These are phyloP conservation scores for Diorhabda carinulata DNA, from an alignment of 1,140 invertebrate genomes.

Conservation along the genomic window DNA sequence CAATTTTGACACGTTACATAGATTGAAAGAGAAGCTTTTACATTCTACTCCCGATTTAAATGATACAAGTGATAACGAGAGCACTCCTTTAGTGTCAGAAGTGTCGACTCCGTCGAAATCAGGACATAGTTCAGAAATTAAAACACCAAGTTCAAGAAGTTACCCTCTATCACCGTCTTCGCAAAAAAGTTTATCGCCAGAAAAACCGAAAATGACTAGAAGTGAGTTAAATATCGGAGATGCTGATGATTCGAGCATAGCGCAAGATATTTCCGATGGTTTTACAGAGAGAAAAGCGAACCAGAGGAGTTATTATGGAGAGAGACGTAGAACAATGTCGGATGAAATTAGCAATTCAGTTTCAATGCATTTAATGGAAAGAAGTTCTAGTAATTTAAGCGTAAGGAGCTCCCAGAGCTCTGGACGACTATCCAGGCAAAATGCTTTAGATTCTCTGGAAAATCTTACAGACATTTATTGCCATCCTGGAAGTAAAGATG, in stretches of 20 bases:
- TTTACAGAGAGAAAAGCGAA: neutral
- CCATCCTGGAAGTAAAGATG: slow-evolving; percentile 33
- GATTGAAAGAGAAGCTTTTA: slow-evolving; percentile 49
- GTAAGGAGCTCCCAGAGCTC: slow-evolving; percentile 37
- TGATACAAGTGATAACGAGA: slow-evolving; percentile 47
- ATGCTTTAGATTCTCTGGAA: slow-evolving; percentile 42
- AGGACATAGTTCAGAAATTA: slow-evolving; percentile 33
- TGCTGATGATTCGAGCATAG: slow-evolving; percentile 8
- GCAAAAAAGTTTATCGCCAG: slow-evolving; percentile 37
- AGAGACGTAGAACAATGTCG: slow-evolving; percentile 34
- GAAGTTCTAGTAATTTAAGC: slow-evolving; percentile 25
- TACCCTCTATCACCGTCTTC: slow-evolving; percentile 35
- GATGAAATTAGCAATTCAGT: slow-evolving; percentile 31
- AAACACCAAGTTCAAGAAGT: slow-evolving; percentile 38
- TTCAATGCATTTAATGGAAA: slow-evolving; percentile 21
- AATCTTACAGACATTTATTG: slow-evolving; percentile 42
- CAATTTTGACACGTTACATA: slow-evolving; percentile 46
- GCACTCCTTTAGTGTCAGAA: slow-evolving; percentile 48
- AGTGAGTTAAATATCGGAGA: slow-evolving; percentile 34
- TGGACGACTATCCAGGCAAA: slow-evolving; percentile 40
- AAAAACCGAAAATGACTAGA: slow-evolving; percentile 23
- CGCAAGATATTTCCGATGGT: slow-evolving; percentile 5
- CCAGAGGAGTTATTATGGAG: slow-evolving; percentile 7
- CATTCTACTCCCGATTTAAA: slow-evolving; percentile 44
- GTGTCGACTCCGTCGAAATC: slow-evolving; percentile 42